A percentile compares a stretch with the other conserved stretches of the same genome.
Conservation (phyloP, 1,140 invertebrate species). For the Lordiphosa stackelbergi region DNA sequence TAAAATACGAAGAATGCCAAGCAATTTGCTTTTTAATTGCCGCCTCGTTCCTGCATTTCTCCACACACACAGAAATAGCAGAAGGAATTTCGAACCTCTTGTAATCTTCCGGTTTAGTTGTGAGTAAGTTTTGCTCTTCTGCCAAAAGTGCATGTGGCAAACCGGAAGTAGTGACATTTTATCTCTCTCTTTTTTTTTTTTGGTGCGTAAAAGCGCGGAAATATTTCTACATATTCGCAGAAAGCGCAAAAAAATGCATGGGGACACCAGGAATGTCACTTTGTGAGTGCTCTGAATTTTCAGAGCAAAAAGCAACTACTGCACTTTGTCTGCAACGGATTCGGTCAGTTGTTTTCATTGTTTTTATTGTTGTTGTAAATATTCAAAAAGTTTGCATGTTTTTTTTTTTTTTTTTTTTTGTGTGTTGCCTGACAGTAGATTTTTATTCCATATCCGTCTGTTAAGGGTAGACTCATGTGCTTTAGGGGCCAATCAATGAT, state of each 20-base stretch:
- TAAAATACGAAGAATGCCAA: slow-evolving; percentile 32
- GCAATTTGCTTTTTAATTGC: slow-evolving; percentile 27
- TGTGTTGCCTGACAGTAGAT: slow-evolving; percentile 28
- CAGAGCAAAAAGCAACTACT: slow-evolving; percentile 9
- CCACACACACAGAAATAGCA: slow-evolving; percentile 1
- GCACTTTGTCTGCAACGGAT: slow-evolving; percentile 20
- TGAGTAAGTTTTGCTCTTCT: slow-evolving; percentile 4
- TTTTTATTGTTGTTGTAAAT: slow-evolving; percentile 51
- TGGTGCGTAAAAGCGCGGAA: slow-evolving; percentile 45
- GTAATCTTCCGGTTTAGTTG: slow-evolving; percentile 1
- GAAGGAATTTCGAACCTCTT: slow-evolving; percentile 6
- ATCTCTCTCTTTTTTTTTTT: slow-evolving; percentile 6
- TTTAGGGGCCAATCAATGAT: not conserved
- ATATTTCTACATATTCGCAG: slow-evolving; percentile 58
- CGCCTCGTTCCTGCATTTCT: slow-evolving; percentile 2
- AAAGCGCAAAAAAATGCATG: slow-evolving; percentile 16
- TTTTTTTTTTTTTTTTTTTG: slow-evolving; percentile 9
- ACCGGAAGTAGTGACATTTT: slow-evolving; percentile 57
- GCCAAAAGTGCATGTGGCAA: slow-evolving; percentile 56
- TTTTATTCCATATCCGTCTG: slow-evolving; percentile 38
- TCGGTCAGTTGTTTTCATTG: slow-evolving; percentile 33
- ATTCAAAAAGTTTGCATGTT: slow-evolving; percentile 49
- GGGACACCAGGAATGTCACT: slow-evolving; percentile 39
- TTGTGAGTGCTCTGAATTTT: slow-evolving; percentile 31
- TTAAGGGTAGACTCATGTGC: slow-evolving; percentile 1